Percentiles rank a stretch among this genome's conserved stretches.
These are phyloP conservation scores for Drosophila azteca DNA, from an alignment of 1,140 invertebrate species.

Conservation along the genomic window DNA sequence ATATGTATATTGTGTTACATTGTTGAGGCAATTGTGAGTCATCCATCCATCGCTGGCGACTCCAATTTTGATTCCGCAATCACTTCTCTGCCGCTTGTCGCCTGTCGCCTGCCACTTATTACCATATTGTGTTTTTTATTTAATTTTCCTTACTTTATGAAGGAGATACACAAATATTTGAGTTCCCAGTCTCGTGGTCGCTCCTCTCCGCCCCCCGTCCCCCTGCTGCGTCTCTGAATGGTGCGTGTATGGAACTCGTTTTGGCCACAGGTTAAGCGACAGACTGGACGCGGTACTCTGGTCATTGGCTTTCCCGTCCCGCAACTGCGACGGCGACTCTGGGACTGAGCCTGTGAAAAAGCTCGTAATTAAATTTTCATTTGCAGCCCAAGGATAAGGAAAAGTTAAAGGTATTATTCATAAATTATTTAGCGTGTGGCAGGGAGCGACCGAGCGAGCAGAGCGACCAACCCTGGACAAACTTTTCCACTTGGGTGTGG, in stretches of 20 bases:
- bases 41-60: no score
- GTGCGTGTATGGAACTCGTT: conserved; percentile 6
- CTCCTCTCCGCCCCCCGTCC: no score
- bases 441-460: not conserved
- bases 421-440: conserved; percentile 61
- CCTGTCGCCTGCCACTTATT: not conserved
- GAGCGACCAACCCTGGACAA: conserved; percentile 46
- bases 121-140: conserved; percentile 7
- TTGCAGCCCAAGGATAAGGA: conserved; percentile 49
- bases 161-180: no score
- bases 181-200: no score
- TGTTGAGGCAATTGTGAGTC: not conserved
- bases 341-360: conserved; percentile 68
- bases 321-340: conserved; percentile 3
- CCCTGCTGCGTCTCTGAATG: no score
- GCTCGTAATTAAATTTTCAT: conserved; percentile 78
- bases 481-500: conserved; percentile 28
- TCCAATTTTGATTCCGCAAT: not conserved
- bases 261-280: not conserved
- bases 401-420: conserved; percentile 38
- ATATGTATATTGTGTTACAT: not conserved
- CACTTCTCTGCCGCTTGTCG: not conserved
- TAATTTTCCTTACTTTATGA: conserved; percentile 1
- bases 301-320: conserved; percentile 30
- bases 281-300: conserved; percentile 8